Evolutionary conservation across 1,140 invertebrate species (phyloP).

Genomic region (Leptonema lineaticorne): DNA sequence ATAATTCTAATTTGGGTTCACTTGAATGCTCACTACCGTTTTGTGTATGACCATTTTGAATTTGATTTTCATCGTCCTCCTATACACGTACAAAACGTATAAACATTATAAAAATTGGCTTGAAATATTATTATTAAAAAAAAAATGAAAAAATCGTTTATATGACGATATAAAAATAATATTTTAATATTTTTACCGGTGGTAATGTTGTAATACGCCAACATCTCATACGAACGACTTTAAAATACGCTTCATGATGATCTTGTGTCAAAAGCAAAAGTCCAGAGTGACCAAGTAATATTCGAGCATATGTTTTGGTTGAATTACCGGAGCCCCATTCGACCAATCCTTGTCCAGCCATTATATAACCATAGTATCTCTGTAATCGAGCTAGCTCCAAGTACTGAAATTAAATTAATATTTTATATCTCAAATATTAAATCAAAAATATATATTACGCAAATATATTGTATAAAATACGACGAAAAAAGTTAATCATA

Average conservation of each 20-base stretch:
- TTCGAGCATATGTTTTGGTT: conserved; percentile 20
- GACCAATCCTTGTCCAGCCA: conserved; percentile 64
- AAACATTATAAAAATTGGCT: background rate
- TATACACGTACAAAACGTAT: conserved; percentile 6
- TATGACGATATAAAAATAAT: background rate
- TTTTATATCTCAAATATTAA: background rate
- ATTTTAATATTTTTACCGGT: conserved; percentile 57
- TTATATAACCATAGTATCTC: conserved; percentile 87
- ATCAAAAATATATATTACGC: too few species aligned
- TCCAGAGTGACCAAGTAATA: conserved; percentile 30
- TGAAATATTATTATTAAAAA: too few species aligned
- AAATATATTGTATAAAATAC: too few species aligned
- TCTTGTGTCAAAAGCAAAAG: conserved; percentile 42
- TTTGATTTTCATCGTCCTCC: conserved; percentile 21
- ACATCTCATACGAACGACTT: conserved; percentile 92
- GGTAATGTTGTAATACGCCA: conserved; percentile 92
- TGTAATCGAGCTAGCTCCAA: conserved; percentile 76
- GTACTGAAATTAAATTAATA: conserved; percentile 64
- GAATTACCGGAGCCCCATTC: conserved; percentile 42
- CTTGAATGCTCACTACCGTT: conserved; percentile 27
- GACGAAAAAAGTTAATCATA: too few species aligned
- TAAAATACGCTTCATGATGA: conserved; percentile 77
- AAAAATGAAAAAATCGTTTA: background rate
- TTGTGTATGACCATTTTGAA: conserved; percentile 34
- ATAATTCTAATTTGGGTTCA: conserved; percentile 68